A percentile compares a stretch with the other conserved stretches of the same genome.
Evolutionary conservation across 1,140 invertebrate species (phyloP).

Genomic region (Bicyclus anynana): DNA sequence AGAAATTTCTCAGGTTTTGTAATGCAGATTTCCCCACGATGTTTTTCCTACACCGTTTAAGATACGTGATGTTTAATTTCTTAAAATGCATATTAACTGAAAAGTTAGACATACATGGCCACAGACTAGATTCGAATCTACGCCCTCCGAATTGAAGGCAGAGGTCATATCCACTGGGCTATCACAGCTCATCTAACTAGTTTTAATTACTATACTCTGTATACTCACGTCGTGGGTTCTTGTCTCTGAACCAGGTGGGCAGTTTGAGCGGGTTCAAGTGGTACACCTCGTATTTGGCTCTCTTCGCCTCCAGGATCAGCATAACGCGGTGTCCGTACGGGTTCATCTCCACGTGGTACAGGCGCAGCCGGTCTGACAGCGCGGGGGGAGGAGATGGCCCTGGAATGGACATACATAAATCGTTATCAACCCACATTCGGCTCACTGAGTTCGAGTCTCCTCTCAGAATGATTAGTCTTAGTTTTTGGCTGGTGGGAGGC

Average conservation of each 20-base stretch:
- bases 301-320: slow-evolving; percentile 89
- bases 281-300: slow-evolving; percentile 80
- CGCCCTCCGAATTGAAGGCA: no score
- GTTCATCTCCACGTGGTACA: slow-evolving; percentile 94
- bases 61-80: no score
- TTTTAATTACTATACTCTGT: neutral
- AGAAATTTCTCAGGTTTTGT: no score
- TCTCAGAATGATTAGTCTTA: no score
- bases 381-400: slow-evolving; percentile 81
- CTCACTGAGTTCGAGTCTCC: no score
- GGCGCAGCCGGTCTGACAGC: slow-evolving; percentile 81
- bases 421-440: no score
- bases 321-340: slow-evolving; percentile 91
- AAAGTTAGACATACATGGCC: neutral
- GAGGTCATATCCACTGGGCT: no score
- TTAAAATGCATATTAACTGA: no score
- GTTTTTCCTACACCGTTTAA: no score
- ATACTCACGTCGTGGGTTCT: slow-evolving; percentile 60
- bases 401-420: slow-evolving; percentile 64
- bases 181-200: neutral
- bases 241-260: slow-evolving; percentile 58
- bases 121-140: no score
- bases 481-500: no score
- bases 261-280: slow-evolving; percentile 52
- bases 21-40: no score